Base-by-base conservation (phyloP, 2,113 vertebrate genomes). In the Campylorhamphus procurvoides region DNA sequence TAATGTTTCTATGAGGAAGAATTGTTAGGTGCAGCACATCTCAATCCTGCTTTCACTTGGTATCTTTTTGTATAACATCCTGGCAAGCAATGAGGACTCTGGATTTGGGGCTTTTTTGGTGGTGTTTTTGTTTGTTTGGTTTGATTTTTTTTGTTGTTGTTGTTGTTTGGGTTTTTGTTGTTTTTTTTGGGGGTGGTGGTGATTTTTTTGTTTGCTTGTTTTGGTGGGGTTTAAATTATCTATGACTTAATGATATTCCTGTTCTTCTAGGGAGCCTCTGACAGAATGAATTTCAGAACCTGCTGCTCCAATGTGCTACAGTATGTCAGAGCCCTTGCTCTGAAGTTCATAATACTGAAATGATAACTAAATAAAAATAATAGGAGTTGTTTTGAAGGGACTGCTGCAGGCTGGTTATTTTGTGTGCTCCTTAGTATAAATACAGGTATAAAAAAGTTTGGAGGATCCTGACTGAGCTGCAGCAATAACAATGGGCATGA, bases 391-490 rank as follows among this genome's bases (percentile, higher is more conserved):
- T 93, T 81, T 75, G 82, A 87, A n/a, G 67, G 55, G 88, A 12
- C 33, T 76, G 47, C 83, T 95, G 15, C 87, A 84, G 72, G 22
- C 53, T 86, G 86, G 39, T 27, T 73, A 62, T 50, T 83, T 7
- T 78, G 35, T 37, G 40, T 56, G 28, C 52, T 66, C n/a, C n/a
- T 79, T 63, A 56, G 42, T 84, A 92, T 82, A 85, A 93, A 92
- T 44, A 91, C 33, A 35, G 33, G 49, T 59, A 80, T 42, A 69
- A 87, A 89, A 93, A 85, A 85, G 49, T 95, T 95, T 89, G 84
- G 84, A 92, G 84, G 84, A 92, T 91, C 74, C 44, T 84, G 75
- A 53, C 33, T 93, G 77, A 89, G 56, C 84, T 96, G 42, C 53
- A 82, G 85, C 59, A 89, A 39, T 79, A 93, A 91, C 55, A 68